These are phyloP conservation scores for Thyatira batis DNA, from an alignment of 2,888 invertebrate species.

Conservation along the genomic window DNA sequence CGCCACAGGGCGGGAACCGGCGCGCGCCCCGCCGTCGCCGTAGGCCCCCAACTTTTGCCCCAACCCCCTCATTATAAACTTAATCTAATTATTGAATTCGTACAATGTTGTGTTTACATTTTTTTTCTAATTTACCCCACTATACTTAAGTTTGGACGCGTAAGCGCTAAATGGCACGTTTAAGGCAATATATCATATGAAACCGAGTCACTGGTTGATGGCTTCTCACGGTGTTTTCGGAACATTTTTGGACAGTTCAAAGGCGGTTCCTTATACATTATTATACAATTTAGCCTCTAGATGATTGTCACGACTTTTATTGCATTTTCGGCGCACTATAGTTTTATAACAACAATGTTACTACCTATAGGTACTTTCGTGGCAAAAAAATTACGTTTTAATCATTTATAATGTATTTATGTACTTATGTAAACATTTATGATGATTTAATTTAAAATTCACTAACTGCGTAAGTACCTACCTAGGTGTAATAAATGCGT, in stretches of 20 bases:
- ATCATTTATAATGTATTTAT: no score
- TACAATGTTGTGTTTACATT: constrained; percentile 82
- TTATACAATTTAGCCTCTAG: constrained; percentile 69
- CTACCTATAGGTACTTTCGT: no score
- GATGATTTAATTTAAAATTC: no score
- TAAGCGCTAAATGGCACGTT: constrained; percentile 82
- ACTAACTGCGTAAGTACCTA: no score
- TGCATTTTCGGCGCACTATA: constrained; percentile 36
- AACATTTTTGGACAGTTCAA: constrained; percentile 50
- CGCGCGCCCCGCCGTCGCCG: constrained; percentile 75
- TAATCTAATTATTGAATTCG: constrained; percentile 83
- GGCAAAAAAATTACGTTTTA: background rate
- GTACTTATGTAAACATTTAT: no score
- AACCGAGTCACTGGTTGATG: constrained; percentile 70
- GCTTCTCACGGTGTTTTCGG: constrained; percentile 68
- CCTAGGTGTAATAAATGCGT: no score
- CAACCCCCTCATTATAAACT: constrained; percentile 78
- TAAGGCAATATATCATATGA: constrained; percentile 77
- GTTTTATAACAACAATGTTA: background rate
- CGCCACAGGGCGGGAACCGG: constrained; percentile 72
- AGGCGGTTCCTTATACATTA: constrained; percentile 51
- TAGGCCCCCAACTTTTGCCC: constrained; percentile 12
- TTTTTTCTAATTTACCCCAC: constrained; percentile 79
- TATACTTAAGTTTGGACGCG: constrained; percentile 78
- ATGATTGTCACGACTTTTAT: constrained; percentile 69